phyloP scores from a whole-genome alignment of 1,140 invertebrate genomes.

The Leguminivora glycinivorella region DNA sequence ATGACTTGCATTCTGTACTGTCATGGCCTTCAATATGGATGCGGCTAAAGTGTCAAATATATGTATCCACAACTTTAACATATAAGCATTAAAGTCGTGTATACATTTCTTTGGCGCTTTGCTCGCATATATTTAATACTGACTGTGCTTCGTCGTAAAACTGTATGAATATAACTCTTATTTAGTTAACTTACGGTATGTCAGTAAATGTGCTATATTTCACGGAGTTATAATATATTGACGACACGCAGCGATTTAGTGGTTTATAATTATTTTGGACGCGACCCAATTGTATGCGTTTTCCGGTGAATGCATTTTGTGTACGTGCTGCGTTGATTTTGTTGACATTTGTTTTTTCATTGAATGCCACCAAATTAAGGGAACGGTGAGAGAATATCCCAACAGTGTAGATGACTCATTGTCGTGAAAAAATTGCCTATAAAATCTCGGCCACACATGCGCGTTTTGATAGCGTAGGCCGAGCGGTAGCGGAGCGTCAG shows the following conservation, averaged over 20 bases:
- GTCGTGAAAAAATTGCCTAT: too few relatives aligned
- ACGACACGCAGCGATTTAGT: neutral
- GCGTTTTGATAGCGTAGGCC: too few relatives aligned
- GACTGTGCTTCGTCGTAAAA: neutral
- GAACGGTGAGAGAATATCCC: too few relatives aligned
- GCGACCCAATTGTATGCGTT: slow-evolving; percentile 17
- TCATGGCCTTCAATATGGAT: too few relatives aligned
- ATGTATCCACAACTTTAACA: too few relatives aligned
- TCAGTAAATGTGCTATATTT: slow-evolving; percentile 9
- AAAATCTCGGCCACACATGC: too few relatives aligned
- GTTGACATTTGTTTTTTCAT: neutral
- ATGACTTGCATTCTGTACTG: slow-evolving; percentile 12
- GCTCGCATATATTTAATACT: too few relatives aligned
- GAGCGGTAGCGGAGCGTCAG: too few relatives aligned
- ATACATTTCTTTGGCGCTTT: too few relatives aligned
- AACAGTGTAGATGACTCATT: too few relatives aligned
- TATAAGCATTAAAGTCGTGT: too few relatives aligned
- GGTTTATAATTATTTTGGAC: slow-evolving; percentile 27
- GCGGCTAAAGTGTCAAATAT: too few relatives aligned
- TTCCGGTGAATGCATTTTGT: slow-evolving; percentile 18
- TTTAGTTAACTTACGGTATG: neutral
- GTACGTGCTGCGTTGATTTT: neutral
- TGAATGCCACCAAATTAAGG: neutral
- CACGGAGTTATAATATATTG: slow-evolving; percentile 10
- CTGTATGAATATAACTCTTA: neutral